Evolutionary conservation across 2,888 invertebrate species (phyloP).

Genomic region (Cephus pygmeus): DNA sequence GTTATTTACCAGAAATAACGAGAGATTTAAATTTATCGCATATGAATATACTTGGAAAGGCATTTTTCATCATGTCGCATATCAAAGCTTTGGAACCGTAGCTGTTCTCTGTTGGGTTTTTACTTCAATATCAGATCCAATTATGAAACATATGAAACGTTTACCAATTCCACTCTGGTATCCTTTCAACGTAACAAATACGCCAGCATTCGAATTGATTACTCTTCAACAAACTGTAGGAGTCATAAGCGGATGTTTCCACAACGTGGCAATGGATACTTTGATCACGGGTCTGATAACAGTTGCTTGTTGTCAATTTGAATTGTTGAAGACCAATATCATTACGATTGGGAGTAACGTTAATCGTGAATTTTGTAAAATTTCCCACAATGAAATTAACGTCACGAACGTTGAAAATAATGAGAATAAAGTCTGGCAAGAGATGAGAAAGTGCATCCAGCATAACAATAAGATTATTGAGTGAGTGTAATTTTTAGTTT

Average conservation of each 20-base stretch:
- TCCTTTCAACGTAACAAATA: slow-evolving; percentile 41
- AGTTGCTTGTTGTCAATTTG: slow-evolving; percentile 48
- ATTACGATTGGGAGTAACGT: slow-evolving; percentile 24
- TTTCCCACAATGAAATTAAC: not conserved
- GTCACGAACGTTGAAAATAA: not conserved
- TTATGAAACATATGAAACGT: slow-evolving; percentile 30
- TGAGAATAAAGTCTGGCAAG: slow-evolving; percentile 12
- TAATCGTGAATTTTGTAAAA: not conserved
- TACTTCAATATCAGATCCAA: slow-evolving; percentile 34
- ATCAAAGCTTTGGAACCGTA: slow-evolving; percentile 42
- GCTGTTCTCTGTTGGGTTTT: slow-evolving; percentile 44
- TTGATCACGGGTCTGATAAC: slow-evolving; percentile 46
- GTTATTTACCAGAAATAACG: slow-evolving; percentile 36
- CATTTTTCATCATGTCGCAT: slow-evolving; percentile 45
- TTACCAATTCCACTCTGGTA: slow-evolving; percentile 51
- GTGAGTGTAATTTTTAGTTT: slow-evolving; percentile 28
- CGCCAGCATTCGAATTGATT: slow-evolving; percentile 47
- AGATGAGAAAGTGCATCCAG: slow-evolving; percentile 33
- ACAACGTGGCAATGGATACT: slow-evolving; percentile 50
- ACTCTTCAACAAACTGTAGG: slow-evolving; percentile 42
- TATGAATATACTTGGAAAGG: slow-evolving; percentile 44
- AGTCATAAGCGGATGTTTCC: slow-evolving; percentile 37
- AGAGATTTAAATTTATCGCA: slow-evolving; percentile 31
- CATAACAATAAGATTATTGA: slow-evolving; percentile 43
- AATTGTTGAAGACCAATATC: slow-evolving; percentile 42